phyloP scores from a whole-genome alignment of 2,888 invertebrate genomes.

The Druceiella hillmani region DNA sequence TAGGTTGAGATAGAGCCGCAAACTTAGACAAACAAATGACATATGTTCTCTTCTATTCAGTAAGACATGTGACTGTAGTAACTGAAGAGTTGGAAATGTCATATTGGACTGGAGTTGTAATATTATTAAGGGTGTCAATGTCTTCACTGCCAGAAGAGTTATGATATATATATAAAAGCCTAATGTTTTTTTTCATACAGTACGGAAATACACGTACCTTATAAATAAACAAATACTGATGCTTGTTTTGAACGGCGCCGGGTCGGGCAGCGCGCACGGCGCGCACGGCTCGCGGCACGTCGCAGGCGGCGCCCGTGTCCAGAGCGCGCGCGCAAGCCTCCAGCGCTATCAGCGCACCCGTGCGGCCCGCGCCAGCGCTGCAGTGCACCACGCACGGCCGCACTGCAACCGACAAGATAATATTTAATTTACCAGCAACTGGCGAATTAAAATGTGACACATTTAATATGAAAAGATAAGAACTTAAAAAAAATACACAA shows the following conservation, averaged over 20 bases:
- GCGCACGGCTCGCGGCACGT: slow-evolving; percentile 82
- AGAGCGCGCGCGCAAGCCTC: slow-evolving; percentile 85
- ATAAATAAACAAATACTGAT: slow-evolving; percentile 90
- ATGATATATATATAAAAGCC: too few species aligned
- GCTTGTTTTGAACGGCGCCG: slow-evolving; percentile 83
- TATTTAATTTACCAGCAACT: background rate
- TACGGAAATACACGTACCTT: slow-evolving; percentile 53
- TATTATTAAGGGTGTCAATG: too few species aligned
- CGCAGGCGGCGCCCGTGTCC: slow-evolving; percentile 72
- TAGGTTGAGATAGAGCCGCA: too few species aligned
- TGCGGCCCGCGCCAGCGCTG: slow-evolving; percentile 87
- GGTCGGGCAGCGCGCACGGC: slow-evolving; percentile 81
- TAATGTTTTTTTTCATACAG: slow-evolving; percentile 1
- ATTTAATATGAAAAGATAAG: too few species aligned
- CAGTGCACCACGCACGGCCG: slow-evolving; percentile 79
- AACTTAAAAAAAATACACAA: too few species aligned
- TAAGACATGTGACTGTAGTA: too few species aligned
- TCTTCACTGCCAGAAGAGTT: too few species aligned
- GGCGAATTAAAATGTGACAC: background rate
- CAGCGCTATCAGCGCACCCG: slow-evolving; percentile 80
- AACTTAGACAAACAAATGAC: too few species aligned
- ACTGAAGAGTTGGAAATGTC: too few species aligned
- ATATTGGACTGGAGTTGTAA: too few species aligned
- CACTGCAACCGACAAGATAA: too few species aligned
- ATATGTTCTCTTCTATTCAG: too few species aligned